phyloP scores from a whole-genome alignment of 2,888 invertebrate genomes.

The Ophioninae sp. region DNA sequence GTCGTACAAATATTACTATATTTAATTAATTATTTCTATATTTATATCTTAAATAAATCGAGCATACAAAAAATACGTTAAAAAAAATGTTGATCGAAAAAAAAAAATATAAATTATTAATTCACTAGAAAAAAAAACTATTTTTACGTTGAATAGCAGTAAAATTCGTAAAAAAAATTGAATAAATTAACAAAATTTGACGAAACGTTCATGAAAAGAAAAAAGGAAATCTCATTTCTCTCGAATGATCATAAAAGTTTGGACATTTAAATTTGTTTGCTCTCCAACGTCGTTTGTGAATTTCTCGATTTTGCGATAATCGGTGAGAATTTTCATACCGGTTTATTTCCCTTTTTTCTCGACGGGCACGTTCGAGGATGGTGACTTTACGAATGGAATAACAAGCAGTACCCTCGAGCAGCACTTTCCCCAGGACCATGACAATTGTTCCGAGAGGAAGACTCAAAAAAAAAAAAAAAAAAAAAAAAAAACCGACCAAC shows the following conservation, averaged over 20 bases:
- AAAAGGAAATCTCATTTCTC: neutral
- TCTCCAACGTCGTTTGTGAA: neutral
- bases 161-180: neutral
- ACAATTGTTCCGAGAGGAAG: constrained; percentile 23
- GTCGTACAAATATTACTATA: too few species aligned
- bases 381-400: constrained; percentile 34
- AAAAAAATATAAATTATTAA: too few species aligned
- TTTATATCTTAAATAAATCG: too few species aligned
- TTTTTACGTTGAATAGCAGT: neutral
- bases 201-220: neutral
- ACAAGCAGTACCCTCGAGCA: constrained; percentile 17
- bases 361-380: constrained; percentile 20
- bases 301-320: neutral
- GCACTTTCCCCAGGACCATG: neutral
- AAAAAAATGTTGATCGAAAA: too few species aligned
- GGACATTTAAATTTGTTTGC: neutral
- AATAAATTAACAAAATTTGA: neutral
- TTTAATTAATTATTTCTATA: too few species aligned
- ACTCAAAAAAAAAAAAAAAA: constrained; percentile 31
- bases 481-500: neutral
- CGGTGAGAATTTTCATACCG: neutral
- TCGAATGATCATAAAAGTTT: neutral
- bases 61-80: too few species aligned
- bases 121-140: too few species aligned
- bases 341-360: neutral